Evolutionary conservation across 2,888 invertebrate genomes (phyloP), one percentile per base, ranked within the genome.

Genomic region (Spilarctia lutea): DNA sequence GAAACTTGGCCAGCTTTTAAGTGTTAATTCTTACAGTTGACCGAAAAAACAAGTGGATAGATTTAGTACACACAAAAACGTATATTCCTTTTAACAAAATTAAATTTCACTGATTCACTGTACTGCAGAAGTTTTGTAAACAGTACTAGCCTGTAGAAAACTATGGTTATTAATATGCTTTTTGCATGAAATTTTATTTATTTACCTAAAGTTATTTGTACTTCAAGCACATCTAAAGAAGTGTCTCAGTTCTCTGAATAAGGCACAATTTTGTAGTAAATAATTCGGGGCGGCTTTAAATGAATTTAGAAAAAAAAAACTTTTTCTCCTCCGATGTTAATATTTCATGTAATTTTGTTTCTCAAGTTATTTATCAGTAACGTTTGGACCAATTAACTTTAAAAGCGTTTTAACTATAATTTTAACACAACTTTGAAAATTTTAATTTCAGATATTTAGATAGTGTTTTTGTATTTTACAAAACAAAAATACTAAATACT

Each of bases 1-100:
- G n/a, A 65, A 81, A 78, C 74, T 79, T 83, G 76, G 77, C 77
- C 79, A 71, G 39, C n/a, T 16, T 73, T 76, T 69, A 60, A 18
- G 72, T 77, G 78, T 79, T 48, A 76, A 69, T 81, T 68, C 74
- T 78, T 75, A 69, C 60, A 73, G 70, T 71, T 81, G 68, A 72
- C 71, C 72, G 69, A 77, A 81, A 74, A 78, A 76, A 75, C 75
- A 79, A 67, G 65, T 45, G 35, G 30, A n/a, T 42, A 20, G 63
- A 75, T 74, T 74, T 75, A 65, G 74, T 71, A 68, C 24, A 68
- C 69, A 30, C 30, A 24, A 72, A 68, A 78, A 72, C 68, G 27
- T 69, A 67, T 75, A 75, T 74, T 42, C 72, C 74, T 80, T 80
- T 81, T 81, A 81, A 73, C 73, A 65, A 74, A 76, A 84, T 82